phyloP scores from a whole-genome alignment of 2,888 invertebrate species.

The Exephanes ischioxanthus region DNA sequence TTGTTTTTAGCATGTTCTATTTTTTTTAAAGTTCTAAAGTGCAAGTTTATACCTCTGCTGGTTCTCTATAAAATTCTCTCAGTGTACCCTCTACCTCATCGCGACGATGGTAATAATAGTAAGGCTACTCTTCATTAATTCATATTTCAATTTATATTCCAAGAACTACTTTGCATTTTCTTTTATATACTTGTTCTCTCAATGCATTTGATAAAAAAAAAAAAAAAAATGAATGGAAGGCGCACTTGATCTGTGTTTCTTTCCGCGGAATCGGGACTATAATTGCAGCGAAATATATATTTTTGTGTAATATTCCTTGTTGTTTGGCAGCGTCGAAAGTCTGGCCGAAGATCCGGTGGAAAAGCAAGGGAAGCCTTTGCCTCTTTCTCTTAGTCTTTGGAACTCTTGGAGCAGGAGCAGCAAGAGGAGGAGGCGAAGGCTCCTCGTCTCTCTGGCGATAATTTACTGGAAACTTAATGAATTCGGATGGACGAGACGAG shows the following conservation, averaged over 20 bases:
- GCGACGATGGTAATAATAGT: slow-evolving; percentile 24
- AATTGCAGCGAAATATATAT: slow-evolving; percentile 36
- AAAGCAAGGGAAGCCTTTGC: slow-evolving; percentile 33
- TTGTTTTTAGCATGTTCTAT: neutral
- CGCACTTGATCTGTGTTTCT: slow-evolving; percentile 41
- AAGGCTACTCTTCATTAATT: slow-evolving; percentile 45
- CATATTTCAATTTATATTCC: slow-evolving; percentile 52
- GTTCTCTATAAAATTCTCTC: slow-evolving; percentile 1
- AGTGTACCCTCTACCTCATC: neutral
- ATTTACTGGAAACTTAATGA: slow-evolving; percentile 81
- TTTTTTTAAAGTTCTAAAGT: neutral
- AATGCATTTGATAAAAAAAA: slow-evolving; percentile 47
- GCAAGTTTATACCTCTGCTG: neutral
- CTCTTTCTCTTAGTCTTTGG: slow-evolving; percentile 30
- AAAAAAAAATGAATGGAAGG: slow-evolving; percentile 13
- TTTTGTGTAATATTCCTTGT: slow-evolving; percentile 33
- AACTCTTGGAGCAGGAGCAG: neutral
- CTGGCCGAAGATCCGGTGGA: slow-evolving; percentile 50
- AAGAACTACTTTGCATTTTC: slow-evolving; percentile 32
- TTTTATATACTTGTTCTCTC: slow-evolving; percentile 61
- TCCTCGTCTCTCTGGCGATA: slow-evolving; percentile 71
- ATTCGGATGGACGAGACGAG: slow-evolving; percentile 79
- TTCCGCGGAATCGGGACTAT: slow-evolving; percentile 34
- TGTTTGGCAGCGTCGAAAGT: slow-evolving; percentile 16
- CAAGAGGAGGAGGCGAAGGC: neutral